Evolutionary conservation across 64 coral and sea anemone species (phyloP).

Genomic region (Astreopora myriophthalma): DNA sequence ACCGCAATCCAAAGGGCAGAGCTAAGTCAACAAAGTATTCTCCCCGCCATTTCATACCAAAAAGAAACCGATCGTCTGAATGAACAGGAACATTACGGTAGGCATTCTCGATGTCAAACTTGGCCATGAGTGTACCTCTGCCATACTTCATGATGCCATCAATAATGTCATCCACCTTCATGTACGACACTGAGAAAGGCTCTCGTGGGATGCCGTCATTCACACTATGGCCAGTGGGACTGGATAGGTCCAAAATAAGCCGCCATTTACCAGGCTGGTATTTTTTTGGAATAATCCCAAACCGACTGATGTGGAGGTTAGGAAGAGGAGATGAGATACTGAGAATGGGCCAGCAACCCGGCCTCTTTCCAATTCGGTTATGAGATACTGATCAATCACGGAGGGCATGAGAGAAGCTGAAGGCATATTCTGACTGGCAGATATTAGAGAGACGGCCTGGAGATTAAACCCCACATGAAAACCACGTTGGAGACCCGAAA

Average conservation of each 20-base stretch:
- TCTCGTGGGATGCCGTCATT: neutral
- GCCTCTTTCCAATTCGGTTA: too few species aligned
- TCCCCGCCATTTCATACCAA: neutral
- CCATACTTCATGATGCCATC: neutral
- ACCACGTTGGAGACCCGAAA: neutral
- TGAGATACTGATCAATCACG: constrained; percentile 29
- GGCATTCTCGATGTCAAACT: neutral
- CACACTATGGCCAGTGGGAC: neutral
- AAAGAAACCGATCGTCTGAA: neutral
- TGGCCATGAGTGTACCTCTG: neutral
- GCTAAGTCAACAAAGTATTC: neutral
- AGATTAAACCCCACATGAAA: constrained; percentile 16
- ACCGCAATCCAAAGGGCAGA: neutral
- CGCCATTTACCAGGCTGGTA: neutral
- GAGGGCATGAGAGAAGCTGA: neutral
- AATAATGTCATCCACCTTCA: neutral
- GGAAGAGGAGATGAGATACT: constrained; percentile 31
- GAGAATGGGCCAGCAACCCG: too few species aligned
- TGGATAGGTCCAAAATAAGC: neutral
- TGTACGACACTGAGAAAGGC: neutral
- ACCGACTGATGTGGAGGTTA: neutral
- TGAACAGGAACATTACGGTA: neutral
- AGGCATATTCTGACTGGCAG: neutral
- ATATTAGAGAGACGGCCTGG: neutral
- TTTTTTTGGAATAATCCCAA: neutral